Conservation (phyloP, 2,888 invertebrate species). For the Chalcis sispes region DNA sequence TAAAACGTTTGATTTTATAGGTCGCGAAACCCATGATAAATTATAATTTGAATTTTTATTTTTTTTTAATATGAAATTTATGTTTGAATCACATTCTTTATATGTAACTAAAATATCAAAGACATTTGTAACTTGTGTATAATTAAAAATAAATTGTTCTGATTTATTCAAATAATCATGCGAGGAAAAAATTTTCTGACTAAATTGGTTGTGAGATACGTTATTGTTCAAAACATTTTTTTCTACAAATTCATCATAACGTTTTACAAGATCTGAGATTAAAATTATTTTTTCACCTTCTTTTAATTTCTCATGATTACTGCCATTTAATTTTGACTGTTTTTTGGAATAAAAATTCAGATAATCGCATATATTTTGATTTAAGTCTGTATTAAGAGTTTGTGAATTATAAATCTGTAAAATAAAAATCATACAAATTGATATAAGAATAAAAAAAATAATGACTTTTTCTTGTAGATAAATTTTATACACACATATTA, state of each 20-base stretch:
- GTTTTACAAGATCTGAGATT: slow-evolving; percentile 65
- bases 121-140: slow-evolving; percentile 56
- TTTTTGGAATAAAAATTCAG: slow-evolving; percentile 60
- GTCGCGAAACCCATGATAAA: slow-evolving; percentile 68
- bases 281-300: slow-evolving; percentile 18
- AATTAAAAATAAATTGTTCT: slow-evolving; percentile 46
- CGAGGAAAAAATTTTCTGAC: slow-evolving; percentile 49
- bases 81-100: slow-evolving; percentile 16
- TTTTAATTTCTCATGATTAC: slow-evolving; percentile 33
- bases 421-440: slow-evolving; percentile 7
- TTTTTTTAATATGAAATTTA: neutral
- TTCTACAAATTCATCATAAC: slow-evolving; percentile 63
- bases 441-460: neutral
- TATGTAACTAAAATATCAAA: slow-evolving; percentile 66
- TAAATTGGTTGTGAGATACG: slow-evolving; percentile 24
- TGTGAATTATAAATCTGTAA: slow-evolving; percentile 67
- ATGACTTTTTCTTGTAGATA: too few species aligned
- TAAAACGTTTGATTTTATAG: slow-evolving; percentile 77
- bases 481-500: too few species aligned
- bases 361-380: slow-evolving; percentile 63
- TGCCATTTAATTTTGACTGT: slow-evolving; percentile 9
- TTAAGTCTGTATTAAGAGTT: slow-evolving; percentile 66
- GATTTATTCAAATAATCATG: slow-evolving; percentile 57
- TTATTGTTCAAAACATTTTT: slow-evolving; percentile 31
- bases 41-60: slow-evolving; percentile 36